These are phyloP conservation scores for Zaprionus nigranus DNA, from an alignment of 1,140 invertebrate genomes.

Conservation along the genomic window DNA sequence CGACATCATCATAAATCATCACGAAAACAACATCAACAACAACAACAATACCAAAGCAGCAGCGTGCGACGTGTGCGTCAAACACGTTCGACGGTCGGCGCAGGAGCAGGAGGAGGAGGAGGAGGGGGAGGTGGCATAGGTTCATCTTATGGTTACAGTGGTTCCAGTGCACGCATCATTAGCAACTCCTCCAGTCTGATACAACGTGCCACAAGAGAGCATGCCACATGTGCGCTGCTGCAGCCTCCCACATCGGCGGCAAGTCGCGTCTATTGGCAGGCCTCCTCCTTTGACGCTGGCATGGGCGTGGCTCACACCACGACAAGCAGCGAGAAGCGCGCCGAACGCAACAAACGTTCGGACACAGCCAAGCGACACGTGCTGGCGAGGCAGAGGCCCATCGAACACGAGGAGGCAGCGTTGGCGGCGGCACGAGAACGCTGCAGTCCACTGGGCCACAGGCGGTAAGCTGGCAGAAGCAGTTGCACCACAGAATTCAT, in stretches of 20 bases:
- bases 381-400: constrained; percentile 89
- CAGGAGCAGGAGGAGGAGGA: constrained; percentile 6
- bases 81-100: constrained; percentile 26
- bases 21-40: constrained; percentile 45
- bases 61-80: constrained; percentile 66
- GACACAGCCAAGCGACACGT: constrained; percentile 90
- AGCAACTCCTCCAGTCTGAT: constrained; percentile 80
- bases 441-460: constrained; percentile 72
- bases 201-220: constrained; percentile 68
- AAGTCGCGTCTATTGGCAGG: constrained; percentile 74
- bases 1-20: constrained; percentile 62
- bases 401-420: constrained; percentile 87
- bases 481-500: not conserved
- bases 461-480: constrained; percentile 56
- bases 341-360: constrained; percentile 85
- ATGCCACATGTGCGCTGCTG: constrained; percentile 59
- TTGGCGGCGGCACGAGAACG: constrained; percentile 50
- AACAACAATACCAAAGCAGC: constrained; percentile 50
- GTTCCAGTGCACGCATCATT: constrained; percentile 64
- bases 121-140: constrained; percentile 34
- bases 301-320: constrained; percentile 67
- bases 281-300: constrained; percentile 85
- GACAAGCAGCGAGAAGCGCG: constrained; percentile 67
- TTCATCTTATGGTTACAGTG: constrained; percentile 19
- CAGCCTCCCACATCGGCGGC: constrained; percentile 60